Evolutionary conservation across 2,113 vertebrate species (phyloP), one percentile per base, ranked within the genome.

Genomic region (Gambusia affinis): DNA sequence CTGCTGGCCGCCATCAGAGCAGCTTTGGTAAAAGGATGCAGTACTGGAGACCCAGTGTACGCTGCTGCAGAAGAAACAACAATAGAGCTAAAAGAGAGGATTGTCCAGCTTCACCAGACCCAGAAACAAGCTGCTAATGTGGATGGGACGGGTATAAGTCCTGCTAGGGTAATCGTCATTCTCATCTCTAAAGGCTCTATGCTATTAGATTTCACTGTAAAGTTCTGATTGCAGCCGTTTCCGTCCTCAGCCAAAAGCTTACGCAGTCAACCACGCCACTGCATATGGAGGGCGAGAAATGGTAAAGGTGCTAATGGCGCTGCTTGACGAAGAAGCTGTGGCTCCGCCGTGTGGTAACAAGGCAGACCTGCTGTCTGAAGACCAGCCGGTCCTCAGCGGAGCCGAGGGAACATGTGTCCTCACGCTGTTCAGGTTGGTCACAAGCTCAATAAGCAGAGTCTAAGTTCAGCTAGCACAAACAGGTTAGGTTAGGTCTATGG

Each of bases 181-280:
- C 67, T 72, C 60, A 33, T 37, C 67, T 72, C 60, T 57, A 24
- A 57, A 57, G 19, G 47, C 30, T 67, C 39, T 70, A 28, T 69
- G 62, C 4, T 10, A 4, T 28, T 29, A 64, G 54, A 57, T 30
- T 37, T 76, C 84, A 83, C 78, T 12, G 14, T 24, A 57, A 33
- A 39, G 12, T 28, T 64, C 29, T 75, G 61, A 75, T 27, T 64
- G 60, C 60, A 47, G 51, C 72, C 62, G 12, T 62, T 54, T 57
- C 24, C 19, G 27, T 85, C 91, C 93, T 7, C 88, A 99, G 97
- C 97, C 97, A 60, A 97, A 94, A 92, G 90, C 94, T 0, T 88
- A 97, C 80, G 88, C 95, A 2, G 95, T 99, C 87, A 99, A 99
- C 89, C 98, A 96, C 28, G 95, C 92, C 69, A 98, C 97, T 8